These are phyloP conservation scores for Platichthys stellatus DNA, from an alignment of 2,113 vertebrate species.

Conservation along the genomic window DNA sequence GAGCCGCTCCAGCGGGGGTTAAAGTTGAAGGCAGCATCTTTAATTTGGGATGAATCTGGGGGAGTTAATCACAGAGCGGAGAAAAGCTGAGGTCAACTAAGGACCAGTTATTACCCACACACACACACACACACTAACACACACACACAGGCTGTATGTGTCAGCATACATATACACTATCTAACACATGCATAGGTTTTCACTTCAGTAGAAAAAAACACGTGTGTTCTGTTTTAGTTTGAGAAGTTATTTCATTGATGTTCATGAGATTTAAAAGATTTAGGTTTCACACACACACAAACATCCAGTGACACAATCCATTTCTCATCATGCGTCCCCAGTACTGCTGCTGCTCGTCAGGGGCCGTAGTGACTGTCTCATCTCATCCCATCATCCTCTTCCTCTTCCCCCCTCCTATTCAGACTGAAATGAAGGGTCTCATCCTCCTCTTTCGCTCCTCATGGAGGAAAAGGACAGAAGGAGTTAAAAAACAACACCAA, in stretches of 20 bases:
- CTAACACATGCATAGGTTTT: background rate
- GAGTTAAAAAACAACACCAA: constrained; percentile 14
- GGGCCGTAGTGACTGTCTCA: constrained; percentile 60
- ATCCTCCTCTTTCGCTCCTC: background rate
- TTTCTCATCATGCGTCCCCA: constrained; percentile 31
- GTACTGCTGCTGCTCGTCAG: constrained; percentile 48
- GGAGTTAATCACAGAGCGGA: constrained; percentile 64
- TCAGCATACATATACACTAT: background rate
- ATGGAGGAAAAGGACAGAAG: background rate
- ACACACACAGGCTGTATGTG: background rate
- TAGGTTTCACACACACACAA: background rate
- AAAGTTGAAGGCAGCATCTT: constrained; percentile 57
- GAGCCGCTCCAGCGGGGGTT: constrained; percentile 47
- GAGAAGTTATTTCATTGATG: constrained; percentile 10
- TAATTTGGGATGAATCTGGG: constrained; percentile 67
- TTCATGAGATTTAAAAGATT: constrained; percentile 8
- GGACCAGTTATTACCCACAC: constrained; percentile 55
- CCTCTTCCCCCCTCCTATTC: constrained; percentile 21
- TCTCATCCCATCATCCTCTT: constrained; percentile 64
- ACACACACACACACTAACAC: background rate
- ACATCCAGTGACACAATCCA: constrained; percentile 7
- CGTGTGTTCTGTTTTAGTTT: background rate
- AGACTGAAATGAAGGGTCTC: constrained; percentile 42
- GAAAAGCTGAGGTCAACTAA: constrained; percentile 52
- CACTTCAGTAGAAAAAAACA: background rate